These are phyloP conservation scores for Aphyosemion australe DNA, from an alignment of 2,113 vertebrate species.

Conservation along the genomic window DNA sequence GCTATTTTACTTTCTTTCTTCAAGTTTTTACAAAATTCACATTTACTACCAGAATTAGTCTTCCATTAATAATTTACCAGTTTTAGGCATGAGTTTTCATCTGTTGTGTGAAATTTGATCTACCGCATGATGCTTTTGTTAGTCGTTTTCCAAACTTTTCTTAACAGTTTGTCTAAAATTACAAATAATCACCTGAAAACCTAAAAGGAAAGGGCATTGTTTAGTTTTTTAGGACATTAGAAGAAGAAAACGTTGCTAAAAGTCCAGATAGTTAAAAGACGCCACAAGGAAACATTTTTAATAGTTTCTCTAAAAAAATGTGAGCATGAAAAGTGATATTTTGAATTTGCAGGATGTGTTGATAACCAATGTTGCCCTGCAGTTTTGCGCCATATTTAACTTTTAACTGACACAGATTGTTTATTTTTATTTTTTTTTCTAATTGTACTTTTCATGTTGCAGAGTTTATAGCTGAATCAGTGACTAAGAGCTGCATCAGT, in stretches of 20 bases:
- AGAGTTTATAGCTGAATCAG: neutral
- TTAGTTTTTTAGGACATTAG: neutral
- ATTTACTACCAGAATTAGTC: conserved; percentile 54
- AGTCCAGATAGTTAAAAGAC: neutral
- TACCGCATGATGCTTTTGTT: conserved; percentile 16
- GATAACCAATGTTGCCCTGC: too few species aligned
- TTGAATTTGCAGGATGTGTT: too few species aligned
- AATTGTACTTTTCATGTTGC: neutral
- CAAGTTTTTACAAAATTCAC: conserved; percentile 45
- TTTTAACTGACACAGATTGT: too few species aligned
- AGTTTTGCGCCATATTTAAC: too few species aligned
- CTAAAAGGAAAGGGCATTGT: too few species aligned
- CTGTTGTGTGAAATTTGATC: conserved; percentile 35
- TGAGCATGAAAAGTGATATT: too few species aligned
- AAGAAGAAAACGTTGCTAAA: neutral
- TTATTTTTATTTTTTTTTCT: too few species aligned
- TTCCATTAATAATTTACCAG: conserved; percentile 56
- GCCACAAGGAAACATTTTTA: too few species aligned
- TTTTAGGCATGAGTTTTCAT: conserved; percentile 49
- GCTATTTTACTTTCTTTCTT: conserved; percentile 48
- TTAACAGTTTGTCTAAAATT: neutral
- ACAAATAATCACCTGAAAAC: neutral
- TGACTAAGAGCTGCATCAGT: neutral
- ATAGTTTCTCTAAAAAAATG: too few species aligned
- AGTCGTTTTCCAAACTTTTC: neutral